Base-by-base conservation (phyloP, 2,797 vertebrate genomes). In the Sebastes itinus region DNA sequence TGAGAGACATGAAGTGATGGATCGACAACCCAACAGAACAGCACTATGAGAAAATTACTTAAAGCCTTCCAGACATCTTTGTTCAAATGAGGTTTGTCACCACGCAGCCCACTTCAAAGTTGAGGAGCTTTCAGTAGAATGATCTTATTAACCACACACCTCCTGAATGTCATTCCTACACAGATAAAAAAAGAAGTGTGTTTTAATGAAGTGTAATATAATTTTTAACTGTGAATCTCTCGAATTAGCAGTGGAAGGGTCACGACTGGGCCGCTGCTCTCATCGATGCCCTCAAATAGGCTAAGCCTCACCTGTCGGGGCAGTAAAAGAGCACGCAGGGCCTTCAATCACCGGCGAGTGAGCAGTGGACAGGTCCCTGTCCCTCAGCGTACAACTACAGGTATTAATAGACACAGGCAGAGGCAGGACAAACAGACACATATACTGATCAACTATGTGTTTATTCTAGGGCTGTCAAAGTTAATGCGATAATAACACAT, bases 121-220 rank as follows among this genome's bases (percentile, higher is more conserved):
- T 90, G 76, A 85, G 72, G 78, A 81, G 82, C 87, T 77, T 72
- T 85, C 71, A 61, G 66, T 76, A 72, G 82, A 73, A 67, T 82
- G 84, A 92, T 91, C 91, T 89, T 92, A 93, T 92, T 89, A 92
- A 93, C 85, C 64, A 77, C 78, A 72, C 82, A 35, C 65, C 79
- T 84, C 84, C 87, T 85, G 84, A 90, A 88, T 90, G 87, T 90
- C 90, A 90, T 77, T 83, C 69, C 86, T 73, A 62, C 75, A 78
- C 69, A 83, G 85, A 93, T 93, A 80, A 84, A 89, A 86, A 78
- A 81, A 80, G 62, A 84, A 89, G 75, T 77, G 89, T 69, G 76
- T 84, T 92, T 93, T 91, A 92, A 92, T 93, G 87, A 92, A 92
- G 86, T 13, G 82, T 86, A 93, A 93, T 92, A 92, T 90, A 86